Conservation (phyloP, 1,140 invertebrate genomes). For the Cataglyphis hispanica region DNA sequence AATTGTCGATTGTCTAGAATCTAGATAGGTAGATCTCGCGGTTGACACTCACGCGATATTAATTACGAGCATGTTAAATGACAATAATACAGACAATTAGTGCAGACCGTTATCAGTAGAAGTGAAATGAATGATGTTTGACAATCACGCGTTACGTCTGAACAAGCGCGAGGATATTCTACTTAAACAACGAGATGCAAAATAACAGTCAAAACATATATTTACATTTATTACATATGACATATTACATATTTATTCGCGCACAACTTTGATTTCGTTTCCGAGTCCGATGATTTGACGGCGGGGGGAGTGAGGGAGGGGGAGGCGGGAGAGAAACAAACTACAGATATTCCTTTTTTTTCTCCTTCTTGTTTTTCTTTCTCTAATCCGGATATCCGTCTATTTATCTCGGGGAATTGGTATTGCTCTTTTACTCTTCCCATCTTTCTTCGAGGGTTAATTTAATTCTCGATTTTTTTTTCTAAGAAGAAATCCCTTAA, state of each 20-base stretch:
- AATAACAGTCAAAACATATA: too few relatives aligned
- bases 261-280: background rate
- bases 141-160: conserved; percentile 5
- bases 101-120: background rate
- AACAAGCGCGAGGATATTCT: background rate
- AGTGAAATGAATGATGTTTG: background rate
- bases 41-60: too few relatives aligned
- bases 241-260: background rate
- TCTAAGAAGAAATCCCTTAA: background rate
- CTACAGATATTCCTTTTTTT: background rate
- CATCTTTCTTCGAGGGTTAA: background rate
- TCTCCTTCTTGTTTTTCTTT: background rate
- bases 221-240: too few relatives aligned
- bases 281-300: background rate
- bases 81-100: background rate
- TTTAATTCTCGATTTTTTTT: conserved; percentile 16
- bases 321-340: too few relatives aligned
- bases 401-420: background rate
- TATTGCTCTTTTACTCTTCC: background rate
- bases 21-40: background rate
- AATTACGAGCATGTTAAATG: too few relatives aligned
- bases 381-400: background rate
- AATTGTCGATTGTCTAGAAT: background rate
- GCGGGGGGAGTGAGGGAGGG: too few relatives aligned
- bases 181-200: background rate